Percentiles rank a stretch among this genome's conserved stretches.
These are phyloP conservation scores for Plagodis pulveraria DNA, from an alignment of 2,888 invertebrate genomes.

Conservation along the genomic window DNA sequence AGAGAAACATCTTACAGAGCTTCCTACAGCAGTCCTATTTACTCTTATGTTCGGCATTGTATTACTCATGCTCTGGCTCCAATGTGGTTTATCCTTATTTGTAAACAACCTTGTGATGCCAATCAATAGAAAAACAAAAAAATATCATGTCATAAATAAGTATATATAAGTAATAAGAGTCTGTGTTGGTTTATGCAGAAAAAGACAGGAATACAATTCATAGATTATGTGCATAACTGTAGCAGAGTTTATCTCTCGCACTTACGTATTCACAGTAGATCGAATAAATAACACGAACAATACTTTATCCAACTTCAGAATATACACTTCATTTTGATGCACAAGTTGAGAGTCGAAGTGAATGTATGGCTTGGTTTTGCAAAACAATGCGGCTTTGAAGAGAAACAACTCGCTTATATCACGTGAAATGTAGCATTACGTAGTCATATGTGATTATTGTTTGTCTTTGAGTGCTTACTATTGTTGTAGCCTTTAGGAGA, in stretches of 20 bases:
- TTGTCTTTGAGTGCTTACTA: slow-evolving; percentile 27
- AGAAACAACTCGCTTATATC: slow-evolving; percentile 50
- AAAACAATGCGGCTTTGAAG: slow-evolving; percentile 37
- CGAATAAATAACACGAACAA: slow-evolving; percentile 19
- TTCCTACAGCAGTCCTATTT: too few species aligned
- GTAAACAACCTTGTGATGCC: not conserved
- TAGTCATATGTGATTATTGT: slow-evolving; percentile 38
- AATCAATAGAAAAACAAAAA: slow-evolving; percentile 4
- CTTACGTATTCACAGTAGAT: slow-evolving; percentile 22
- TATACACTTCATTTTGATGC: slow-evolving; percentile 24
- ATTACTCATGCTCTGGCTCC: too few species aligned
- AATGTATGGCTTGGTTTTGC: slow-evolving; percentile 11
- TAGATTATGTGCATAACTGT: slow-evolving; percentile 28
- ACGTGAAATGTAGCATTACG: slow-evolving; percentile 20
- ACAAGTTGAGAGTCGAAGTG: slow-evolving; percentile 20
- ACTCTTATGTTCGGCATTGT: too few species aligned
- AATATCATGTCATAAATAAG: slow-evolving; percentile 10
- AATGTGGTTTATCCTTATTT: too few species aligned
- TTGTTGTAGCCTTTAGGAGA: slow-evolving; percentile 1
- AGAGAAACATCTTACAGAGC: too few species aligned
- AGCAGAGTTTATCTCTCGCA: slow-evolving; percentile 12
- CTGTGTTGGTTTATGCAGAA: slow-evolving; percentile 21
- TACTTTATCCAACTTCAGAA: slow-evolving; percentile 17
- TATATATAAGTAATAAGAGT: too few species aligned
- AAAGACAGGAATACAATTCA: slow-evolving; percentile 17